Evolutionary conservation across 2,797 vertebrate genomes (phyloP), one percentile per base, ranked within the genome.

Genomic region (Acropternis orthonyx): DNA sequence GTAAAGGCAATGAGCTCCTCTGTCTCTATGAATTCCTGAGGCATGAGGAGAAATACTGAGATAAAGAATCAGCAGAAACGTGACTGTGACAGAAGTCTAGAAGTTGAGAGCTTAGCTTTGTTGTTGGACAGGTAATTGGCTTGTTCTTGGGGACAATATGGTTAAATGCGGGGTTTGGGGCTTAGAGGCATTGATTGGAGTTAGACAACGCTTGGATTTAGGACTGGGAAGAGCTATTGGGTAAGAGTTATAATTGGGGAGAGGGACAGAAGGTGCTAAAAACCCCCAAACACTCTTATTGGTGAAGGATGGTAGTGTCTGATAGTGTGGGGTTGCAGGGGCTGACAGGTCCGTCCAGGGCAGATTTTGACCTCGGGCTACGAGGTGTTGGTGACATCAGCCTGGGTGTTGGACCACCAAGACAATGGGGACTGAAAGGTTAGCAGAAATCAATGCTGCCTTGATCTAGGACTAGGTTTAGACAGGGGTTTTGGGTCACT

Each of bases 221-320:
- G 54, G 43, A 14, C 23, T 81, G 26, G 27, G 41, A 74, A 49
- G 61, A 41, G 51, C 34, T 71, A 3, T 1, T 93, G 24, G 32
- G 15, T 26, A 32, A n/a, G 28, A 85, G 14, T 49, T 71, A 15
- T 2, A 52, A 27, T 30, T 63, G 58, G 28, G 5, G 5, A 36
- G 36, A 59, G 87, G 49, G 41, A 32, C 14, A 71, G 36, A 55
- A 69, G 20, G 7, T 63, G 16, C 36, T 37, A 55, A 51, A 85
- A 44, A 3, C 0, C 0, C 9, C 34, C 21, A 19, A 20, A 7
- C 3, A 2, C 49, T 48, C 12, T 37, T 49, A 0, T 1, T 36
- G 49, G 20, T 59, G 76, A n/a, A 52, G 44, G 26, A 12, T 41
- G 24, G 24, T 23, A 14, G 26, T 34, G 21, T 21, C 23, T 39